Evolutionary conservation across 2,888 invertebrate species (phyloP).

Genomic region (Nomada ruficornis): DNA sequence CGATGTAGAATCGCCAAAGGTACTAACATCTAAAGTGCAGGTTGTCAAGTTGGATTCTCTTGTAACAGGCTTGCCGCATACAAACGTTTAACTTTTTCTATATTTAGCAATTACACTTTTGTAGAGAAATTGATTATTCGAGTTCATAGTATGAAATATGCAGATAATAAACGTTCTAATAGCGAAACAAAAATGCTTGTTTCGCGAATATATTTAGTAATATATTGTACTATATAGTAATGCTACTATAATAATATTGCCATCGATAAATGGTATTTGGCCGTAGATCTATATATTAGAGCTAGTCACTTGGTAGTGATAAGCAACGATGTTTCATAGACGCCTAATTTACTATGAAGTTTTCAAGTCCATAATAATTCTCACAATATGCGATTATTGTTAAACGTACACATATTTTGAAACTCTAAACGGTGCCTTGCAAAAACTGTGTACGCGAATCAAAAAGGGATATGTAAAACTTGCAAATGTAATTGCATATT

Average conservation of each 20-base stretch:
- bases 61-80: slow-evolving; percentile 45
- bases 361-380: slow-evolving; percentile 22
- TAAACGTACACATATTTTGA: slow-evolving; percentile 40
- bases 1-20: slow-evolving; percentile 62
- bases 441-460: slow-evolving; percentile 49
- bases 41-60: slow-evolving; percentile 78
- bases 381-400: slow-evolving; percentile 29
- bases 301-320: slow-evolving; percentile 40
- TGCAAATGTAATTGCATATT: slow-evolving; percentile 35
- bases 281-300: slow-evolving; percentile 23
- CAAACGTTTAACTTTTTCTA: slow-evolving; percentile 44
- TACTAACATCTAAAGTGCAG: slow-evolving; percentile 79
- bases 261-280: slow-evolving; percentile 14
- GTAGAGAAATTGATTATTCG: slow-evolving; percentile 12
- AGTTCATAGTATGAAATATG: slow-evolving; percentile 22
- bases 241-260: background rate
- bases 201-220: slow-evolving; percentile 26
- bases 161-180: slow-evolving; percentile 18
- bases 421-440: slow-evolving; percentile 65
- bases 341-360: slow-evolving; percentile 52
- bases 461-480: slow-evolving; percentile 40
- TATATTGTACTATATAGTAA: no score
- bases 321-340: slow-evolving; percentile 30
- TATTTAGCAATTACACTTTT: slow-evolving; percentile 13
- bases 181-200: slow-evolving; percentile 15